Base-by-base conservation (phyloP, 2,888 invertebrate species). In the Drosophila mayaguana region DNA sequence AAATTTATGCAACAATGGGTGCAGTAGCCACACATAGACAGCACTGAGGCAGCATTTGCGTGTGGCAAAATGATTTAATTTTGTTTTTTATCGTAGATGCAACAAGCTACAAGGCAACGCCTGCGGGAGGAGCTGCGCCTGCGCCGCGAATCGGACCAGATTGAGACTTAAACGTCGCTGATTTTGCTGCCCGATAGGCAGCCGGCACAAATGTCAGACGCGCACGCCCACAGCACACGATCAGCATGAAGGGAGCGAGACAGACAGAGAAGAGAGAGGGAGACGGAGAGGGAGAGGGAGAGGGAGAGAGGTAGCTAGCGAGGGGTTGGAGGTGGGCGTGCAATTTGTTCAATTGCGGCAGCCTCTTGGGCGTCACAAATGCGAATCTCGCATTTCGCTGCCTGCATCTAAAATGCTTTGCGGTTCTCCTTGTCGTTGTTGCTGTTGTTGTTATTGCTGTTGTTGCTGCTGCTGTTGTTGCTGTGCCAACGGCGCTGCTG, bases 281-380 rank as follows among this genome's bases (percentile, higher is more conserved):
- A 7, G 25, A n/a, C n/a, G 8, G 45, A 34, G 50, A 20, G 34
- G 32, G 18, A 18, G 22, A 22, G 14, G 4, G 32, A 18, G 42
- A 18, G 32, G 1, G 42, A 18, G 11, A 12, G n/a, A 7, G 48
- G 14, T 14, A 22, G 22, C 14, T 7, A 18, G 36, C 16, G 14
- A 25, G 22, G n/a, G 40, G n/a, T 0, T 16, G 22, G 40, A 9
- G 25, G 45, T 38, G 18, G 50, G 22, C 22, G 63, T 60, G 64
- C 88, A 80, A 87, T 87, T 87, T 89, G 85, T 86, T 86, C 79
- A 82, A 87, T 89, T 89, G 88, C 82, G 72, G 76, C 88, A 87
- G 88, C 89, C 88, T 80, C 72, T 78, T 82, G 85, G 85, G 89
- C 85, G 89, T 84, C 75, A 55, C 79, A 79, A 86, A 72, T 76